Percentiles rank a stretch among this genome's conserved stretches.
These are phyloP conservation scores for Aythya baeri DNA, from an alignment of 2,113 vertebrate genomes.

Conservation along the genomic window DNA sequence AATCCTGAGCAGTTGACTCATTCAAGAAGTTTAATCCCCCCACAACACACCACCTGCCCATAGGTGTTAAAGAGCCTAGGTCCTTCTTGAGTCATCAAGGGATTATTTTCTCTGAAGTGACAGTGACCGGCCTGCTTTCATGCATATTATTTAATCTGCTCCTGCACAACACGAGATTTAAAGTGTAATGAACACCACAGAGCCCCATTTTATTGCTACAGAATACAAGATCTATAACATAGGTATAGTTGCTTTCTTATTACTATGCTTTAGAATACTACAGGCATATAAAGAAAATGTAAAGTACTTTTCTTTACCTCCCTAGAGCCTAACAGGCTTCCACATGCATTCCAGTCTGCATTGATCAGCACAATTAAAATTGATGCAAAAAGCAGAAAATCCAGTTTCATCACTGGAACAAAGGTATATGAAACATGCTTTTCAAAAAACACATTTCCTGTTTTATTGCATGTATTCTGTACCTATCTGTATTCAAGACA, in stretches of 20 bases:
- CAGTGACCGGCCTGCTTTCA: not conserved
- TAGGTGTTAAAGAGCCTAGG: not conserved
- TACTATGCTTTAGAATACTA: not conserved
- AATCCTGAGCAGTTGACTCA: not conserved
- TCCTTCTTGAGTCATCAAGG: not conserved
- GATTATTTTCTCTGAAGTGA: not conserved
- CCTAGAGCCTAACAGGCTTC: not conserved
- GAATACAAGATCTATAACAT: not conserved
- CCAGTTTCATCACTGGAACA: not conserved
- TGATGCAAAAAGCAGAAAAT: not conserved
- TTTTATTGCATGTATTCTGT: not conserved
- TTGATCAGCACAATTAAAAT: not conserved
- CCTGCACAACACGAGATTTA: not conserved
- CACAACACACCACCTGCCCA: not conserved
- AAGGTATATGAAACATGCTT: not conserved
- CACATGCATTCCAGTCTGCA: not conserved
- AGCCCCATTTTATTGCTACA: not conserved
- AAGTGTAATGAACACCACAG: not conserved
- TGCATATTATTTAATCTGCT: not conserved
- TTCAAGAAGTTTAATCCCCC: not conserved
- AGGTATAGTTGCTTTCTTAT: not conserved
- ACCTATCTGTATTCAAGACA: constrained; percentile 48
- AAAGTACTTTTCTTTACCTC: not conserved
- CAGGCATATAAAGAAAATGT: not conserved
- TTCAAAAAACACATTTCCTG: constrained; percentile 1